These are phyloP conservation scores for Trachelipus rathkii DNA, from an alignment of 1,140 invertebrate genomes.

Conservation along the genomic window DNA sequence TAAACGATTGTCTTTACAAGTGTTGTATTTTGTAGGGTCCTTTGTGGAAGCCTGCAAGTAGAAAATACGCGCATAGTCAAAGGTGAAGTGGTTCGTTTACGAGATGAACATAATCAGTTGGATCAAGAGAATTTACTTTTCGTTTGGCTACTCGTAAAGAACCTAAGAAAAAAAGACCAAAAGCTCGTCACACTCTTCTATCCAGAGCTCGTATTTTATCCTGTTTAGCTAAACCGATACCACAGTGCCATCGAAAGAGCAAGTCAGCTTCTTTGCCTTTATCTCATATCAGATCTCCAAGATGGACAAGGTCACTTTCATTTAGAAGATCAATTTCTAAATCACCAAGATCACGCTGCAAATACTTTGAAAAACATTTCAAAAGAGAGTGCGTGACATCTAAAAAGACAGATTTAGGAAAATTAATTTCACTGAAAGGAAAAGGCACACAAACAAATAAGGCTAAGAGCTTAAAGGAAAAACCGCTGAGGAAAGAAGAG, in stretches of 20 bases:
- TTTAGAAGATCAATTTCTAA: not conserved
- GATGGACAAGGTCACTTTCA: not conserved
- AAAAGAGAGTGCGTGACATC: no score
- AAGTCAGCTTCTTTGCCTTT: not conserved
- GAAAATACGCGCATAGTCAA: conserved; percentile 1
- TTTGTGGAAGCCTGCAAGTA: not conserved
- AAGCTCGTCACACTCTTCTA: not conserved
- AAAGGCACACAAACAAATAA: no score
- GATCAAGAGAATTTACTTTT: conserved; percentile 33
- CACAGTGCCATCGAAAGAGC: not conserved
- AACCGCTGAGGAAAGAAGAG: no score
- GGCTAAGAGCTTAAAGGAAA: no score
- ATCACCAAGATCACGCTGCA: not conserved
- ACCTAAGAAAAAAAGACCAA: conserved; percentile 12
- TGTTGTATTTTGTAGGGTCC: not conserved
- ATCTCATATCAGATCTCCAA: not conserved
- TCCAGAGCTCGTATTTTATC: not conserved
- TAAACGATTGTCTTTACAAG: not conserved
- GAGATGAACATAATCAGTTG: conserved; percentile 31
- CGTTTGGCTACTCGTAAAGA: conserved; percentile 3
- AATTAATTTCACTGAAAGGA: no score
- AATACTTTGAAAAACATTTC: no score
- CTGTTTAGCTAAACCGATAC: not conserved
- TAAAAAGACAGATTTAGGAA: no score
- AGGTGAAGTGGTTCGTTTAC: conserved; percentile 20